phyloP scores from a whole-genome alignment of 2,113 vertebrate genomes.

The Egretta garzetta region DNA sequence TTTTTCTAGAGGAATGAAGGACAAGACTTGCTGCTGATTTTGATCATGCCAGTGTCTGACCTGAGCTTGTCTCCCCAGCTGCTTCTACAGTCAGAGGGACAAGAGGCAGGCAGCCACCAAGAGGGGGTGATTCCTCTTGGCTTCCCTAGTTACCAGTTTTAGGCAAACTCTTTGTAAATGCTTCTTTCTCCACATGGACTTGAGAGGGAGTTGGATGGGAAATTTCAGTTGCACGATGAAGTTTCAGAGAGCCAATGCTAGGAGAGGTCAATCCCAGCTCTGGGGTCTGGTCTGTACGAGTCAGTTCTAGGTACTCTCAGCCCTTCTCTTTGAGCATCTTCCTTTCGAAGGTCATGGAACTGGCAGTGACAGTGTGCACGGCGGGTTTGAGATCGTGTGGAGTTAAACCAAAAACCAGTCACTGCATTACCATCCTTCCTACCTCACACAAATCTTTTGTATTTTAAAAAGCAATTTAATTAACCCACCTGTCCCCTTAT shows the following conservation, averaged over 20 bases:
- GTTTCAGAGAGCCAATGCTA: not conserved
- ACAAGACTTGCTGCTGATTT: not conserved
- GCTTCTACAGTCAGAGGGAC: not conserved
- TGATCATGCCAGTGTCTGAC: not conserved
- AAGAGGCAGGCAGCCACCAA: not conserved
- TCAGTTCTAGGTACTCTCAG: not conserved
- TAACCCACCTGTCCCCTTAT: conserved; percentile 21
- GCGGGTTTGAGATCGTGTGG: rapidly evolving
- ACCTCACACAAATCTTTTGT: not conserved
- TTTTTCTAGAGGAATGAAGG: not conserved
- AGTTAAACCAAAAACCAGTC: not conserved
- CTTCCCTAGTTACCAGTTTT: not conserved
- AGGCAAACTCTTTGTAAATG: not conserved
- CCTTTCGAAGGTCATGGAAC: not conserved
- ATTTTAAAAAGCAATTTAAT: conserved; percentile 2
- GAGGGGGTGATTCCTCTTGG: not conserved
- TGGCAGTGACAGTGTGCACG: not conserved
- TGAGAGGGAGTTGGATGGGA: not conserved
- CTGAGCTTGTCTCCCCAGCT: not conserved
- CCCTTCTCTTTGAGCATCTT: not conserved
- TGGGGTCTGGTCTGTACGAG: not conserved
- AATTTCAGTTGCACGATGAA: not conserved
- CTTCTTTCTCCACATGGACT: not conserved
- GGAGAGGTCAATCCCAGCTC: not conserved
- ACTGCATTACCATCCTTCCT: not conserved